phyloP scores from a whole-genome alignment of 2,113 vertebrate genomes.

The Beaufortia kweichowensis region DNA sequence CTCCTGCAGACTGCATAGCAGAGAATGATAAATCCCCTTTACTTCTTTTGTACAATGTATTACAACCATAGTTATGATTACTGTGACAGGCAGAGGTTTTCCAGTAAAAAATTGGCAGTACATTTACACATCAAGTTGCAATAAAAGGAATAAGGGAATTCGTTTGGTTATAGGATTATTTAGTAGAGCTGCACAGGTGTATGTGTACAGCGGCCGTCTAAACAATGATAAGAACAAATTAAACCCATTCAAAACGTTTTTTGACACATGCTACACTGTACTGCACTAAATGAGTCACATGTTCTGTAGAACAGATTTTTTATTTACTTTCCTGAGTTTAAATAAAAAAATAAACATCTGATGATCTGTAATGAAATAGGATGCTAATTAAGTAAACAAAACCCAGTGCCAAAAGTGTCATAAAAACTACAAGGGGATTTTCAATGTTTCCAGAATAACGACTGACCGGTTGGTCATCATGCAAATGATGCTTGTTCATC shows the following conservation, averaged over 20 bases:
- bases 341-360: background rate
- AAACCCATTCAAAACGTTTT: background rate
- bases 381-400: slow-evolving; percentile 23
- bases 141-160: too few species aligned
- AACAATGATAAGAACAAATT: background rate
- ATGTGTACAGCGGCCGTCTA: background rate
- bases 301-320: too few species aligned
- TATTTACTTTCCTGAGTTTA: too few species aligned
- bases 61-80: slow-evolving; percentile 18
- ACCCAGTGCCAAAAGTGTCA: slow-evolving; percentile 28
- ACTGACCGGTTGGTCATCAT: slow-evolving; percentile 4
- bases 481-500: slow-evolving; percentile 36
- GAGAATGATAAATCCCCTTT: slow-evolving; percentile 25
- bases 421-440: slow-evolving; percentile 29
- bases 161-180: too few species aligned
- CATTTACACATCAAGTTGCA: too few species aligned
- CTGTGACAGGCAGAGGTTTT: background rate
- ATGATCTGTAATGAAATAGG: background rate
- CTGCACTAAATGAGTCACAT: background rate
- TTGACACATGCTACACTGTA: too few species aligned
- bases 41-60: slow-evolving; percentile 5
- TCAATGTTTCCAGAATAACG: slow-evolving; percentile 16
- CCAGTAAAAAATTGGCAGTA: too few species aligned
- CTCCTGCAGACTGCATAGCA: slow-evolving; percentile 29
- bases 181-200: too few species aligned